Percentiles rank a stretch among this genome's conserved stretches.
These are phyloP conservation scores for Poecilus cupreus DNA, from an alignment of 2,888 invertebrate species.

Conservation along the genomic window DNA sequence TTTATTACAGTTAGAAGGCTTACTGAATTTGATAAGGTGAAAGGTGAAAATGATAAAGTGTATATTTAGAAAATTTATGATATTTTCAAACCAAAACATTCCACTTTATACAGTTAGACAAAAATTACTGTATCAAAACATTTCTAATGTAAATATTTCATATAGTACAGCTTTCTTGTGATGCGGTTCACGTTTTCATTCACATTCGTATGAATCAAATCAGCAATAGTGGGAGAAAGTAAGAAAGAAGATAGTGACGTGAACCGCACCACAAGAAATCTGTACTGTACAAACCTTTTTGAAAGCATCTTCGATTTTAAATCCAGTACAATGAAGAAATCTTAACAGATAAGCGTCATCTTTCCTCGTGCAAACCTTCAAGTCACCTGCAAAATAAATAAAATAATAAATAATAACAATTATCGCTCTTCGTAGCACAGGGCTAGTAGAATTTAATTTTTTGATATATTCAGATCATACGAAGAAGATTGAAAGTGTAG, in stretches of 20 bases:
- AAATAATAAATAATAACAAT: neutral
- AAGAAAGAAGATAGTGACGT: too few species aligned
- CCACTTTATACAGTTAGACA: slow-evolving; percentile 29
- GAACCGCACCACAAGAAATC: too few species aligned
- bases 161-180: too few species aligned
- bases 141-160: too few species aligned
- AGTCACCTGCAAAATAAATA: slow-evolving; percentile 35
- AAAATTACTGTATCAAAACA: too few species aligned
- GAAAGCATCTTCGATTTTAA: slow-evolving; percentile 68
- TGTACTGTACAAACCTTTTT: slow-evolving; percentile 67
- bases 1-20: neutral
- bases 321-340: slow-evolving; percentile 68
- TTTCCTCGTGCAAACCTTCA: slow-evolving; percentile 63
- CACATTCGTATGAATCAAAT: too few species aligned
- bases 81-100: neutral
- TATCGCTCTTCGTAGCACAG: neutral
- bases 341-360: slow-evolving; percentile 69
- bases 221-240: too few species aligned
- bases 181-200: too few species aligned
- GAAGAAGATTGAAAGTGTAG: too few species aligned
- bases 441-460: too few species aligned
- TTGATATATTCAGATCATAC: too few species aligned
- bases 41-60: slow-evolving; percentile 27
- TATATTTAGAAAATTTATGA: slow-evolving; percentile 5
- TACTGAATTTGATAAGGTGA: neutral